A percentile compares a stretch with the other conserved stretches of the same genome.
Evolutionary conservation across 2,797 vertebrate genomes (phyloP).

Genomic region (Neopelma chrysocephalum): DNA sequence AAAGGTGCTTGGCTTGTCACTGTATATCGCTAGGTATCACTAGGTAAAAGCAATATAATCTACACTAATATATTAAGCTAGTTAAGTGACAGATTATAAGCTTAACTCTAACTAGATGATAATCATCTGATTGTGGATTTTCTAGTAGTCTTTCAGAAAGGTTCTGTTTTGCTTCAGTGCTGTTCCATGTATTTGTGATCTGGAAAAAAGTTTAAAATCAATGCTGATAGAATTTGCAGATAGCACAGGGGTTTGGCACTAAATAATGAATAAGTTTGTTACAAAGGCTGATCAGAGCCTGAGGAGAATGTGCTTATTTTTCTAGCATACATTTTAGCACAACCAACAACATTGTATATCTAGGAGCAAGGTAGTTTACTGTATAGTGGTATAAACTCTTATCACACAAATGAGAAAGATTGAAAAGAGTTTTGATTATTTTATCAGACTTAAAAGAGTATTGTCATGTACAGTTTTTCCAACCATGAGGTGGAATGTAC

Average conservation of each 20-base stretch:
- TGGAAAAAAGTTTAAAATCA: background rate
- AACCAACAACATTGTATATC: background rate
- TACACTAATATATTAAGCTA: background rate
- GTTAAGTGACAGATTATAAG: background rate
- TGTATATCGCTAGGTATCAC: background rate
- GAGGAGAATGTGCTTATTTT: background rate
- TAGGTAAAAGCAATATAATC: background rate
- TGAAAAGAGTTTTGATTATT: background rate
- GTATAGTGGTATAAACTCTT: background rate
- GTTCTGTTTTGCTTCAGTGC: background rate
- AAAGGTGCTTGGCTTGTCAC: background rate
- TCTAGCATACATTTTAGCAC: background rate
- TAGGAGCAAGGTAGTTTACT: background rate
- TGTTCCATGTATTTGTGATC: background rate
- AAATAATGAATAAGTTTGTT: background rate
- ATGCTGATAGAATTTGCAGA: background rate
- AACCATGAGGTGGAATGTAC: background rate
- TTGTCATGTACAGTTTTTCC: background rate
- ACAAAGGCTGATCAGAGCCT: background rate
- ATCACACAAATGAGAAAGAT: background rate
- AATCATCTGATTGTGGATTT: background rate
- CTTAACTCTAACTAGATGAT: background rate
- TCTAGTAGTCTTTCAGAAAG: background rate
- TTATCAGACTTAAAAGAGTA: background rate
- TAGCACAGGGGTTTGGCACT: background rate